phyloP scores from a whole-genome alignment of 2,113 vertebrate species.

The Climacteris rufus region DNA sequence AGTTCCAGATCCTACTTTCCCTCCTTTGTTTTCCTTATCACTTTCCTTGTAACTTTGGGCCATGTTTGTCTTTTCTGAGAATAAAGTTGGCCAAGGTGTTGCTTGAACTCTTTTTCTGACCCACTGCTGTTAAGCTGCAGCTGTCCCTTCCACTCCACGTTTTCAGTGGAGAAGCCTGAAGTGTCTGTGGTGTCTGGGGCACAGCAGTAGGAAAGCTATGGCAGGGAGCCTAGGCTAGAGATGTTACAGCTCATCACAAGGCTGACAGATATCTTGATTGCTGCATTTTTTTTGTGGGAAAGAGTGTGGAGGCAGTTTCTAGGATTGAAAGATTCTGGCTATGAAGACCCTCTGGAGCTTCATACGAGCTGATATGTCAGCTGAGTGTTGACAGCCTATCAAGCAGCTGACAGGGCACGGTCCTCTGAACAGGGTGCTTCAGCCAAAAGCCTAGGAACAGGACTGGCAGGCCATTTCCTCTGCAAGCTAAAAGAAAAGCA shows the following conservation, averaged over 20 bases:
- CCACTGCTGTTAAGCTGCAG: not conserved
- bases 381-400: conserved; percentile 43
- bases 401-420: conserved; percentile 23
- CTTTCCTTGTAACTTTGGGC: not conserved
- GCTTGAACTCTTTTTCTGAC: not conserved
- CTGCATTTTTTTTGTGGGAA: not conserved
- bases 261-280: not conserved
- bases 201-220: not conserved
- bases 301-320: not conserved
- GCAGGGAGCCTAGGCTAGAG: conserved; percentile 2
- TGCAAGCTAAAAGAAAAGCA: not conserved
- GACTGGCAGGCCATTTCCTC: conserved; percentile 32
- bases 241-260: not conserved
- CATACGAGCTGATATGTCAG: not conserved
- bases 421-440: not conserved
- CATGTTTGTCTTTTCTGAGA: not conserved
- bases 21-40: not conserved
- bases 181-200: not conserved
- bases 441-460: conserved; percentile 34
- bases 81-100: not conserved
- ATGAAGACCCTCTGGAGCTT: conserved; percentile 23
- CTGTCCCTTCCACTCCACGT: not conserved
- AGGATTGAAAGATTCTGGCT: conserved; percentile 51
- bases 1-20: not conserved
- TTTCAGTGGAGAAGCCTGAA: not conserved